phyloP scores from a whole-genome alignment of 2,888 invertebrate genomes.

The Alentia gelatinosa region DNA sequence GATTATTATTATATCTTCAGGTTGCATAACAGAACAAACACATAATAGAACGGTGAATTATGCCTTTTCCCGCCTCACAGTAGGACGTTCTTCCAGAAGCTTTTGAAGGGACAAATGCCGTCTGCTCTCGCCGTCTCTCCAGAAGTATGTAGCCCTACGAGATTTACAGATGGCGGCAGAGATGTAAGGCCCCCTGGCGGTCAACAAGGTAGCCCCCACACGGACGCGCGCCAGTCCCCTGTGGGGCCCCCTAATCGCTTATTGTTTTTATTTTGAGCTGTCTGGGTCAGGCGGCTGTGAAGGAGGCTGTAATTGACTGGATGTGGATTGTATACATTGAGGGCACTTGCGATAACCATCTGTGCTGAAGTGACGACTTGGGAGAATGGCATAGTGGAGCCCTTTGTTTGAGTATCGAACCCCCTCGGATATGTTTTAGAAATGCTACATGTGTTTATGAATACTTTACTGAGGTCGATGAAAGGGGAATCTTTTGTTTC shows the following conservation, averaged over 20 bases:
- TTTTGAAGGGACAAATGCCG: neutral
- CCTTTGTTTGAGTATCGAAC: neutral
- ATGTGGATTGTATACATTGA: neutral
- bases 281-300: neutral
- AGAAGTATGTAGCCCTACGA: neutral
- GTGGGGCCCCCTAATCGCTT: neutral
- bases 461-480: no score
- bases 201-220: neutral
- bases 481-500: no score
- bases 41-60: neutral
- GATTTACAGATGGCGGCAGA: constrained; percentile 20
- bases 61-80: neutral
- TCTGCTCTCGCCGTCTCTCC: neutral
- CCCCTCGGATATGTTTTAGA: neutral
- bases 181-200: neutral
- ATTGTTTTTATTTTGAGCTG: neutral
- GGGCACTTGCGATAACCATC: neutral
- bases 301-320: neutral
- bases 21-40: no score
- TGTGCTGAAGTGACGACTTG: neutral
- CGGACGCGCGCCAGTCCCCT: neutral
- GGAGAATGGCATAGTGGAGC: neutral
- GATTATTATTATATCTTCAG: no score
- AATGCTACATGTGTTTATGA: neutral
- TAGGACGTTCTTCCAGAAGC: neutral